Evolutionary conservation across 2,113 vertebrate species (phyloP), one percentile per base, ranked within the genome.

Genomic region (Corythornis vintsioides): DNA sequence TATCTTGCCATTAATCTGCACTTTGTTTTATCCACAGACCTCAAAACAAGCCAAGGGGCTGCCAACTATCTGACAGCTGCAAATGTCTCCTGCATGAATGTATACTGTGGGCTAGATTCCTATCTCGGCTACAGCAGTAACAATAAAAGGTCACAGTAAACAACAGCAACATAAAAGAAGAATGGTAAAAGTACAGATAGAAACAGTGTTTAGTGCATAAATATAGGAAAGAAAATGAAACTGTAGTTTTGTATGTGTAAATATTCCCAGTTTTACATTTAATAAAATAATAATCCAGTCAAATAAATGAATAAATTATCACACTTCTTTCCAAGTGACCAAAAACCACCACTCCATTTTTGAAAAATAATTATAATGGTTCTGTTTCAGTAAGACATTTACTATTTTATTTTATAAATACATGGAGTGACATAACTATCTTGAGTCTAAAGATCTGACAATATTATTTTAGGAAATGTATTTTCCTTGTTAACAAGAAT

Each of bases 1-100:
- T 88, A 92, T 94, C 93, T 90, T 86, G 52, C 64, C 81, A 75
- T 84, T 90, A 89, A 94, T 91, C 94, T 92, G 73, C 65, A 74
- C 47, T 64, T 33, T 1, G 26, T 86, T 92, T 90, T 80, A 90
- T 90, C 89, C 74, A 87, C 65, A 85, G 66, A 73, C 73, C 74
- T 93, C 89, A 89, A 85, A 92, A 83, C 8, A 87, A 91, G 53
- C 11, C 74, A 85, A 69, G 61, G 66, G 91, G 64, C 91, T 93
- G 80, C 38, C 88, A 90, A 10, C 80, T 52, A 21, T 31, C 31
- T 89, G 84, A 82, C 91, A 96, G 91, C 91, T 89, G 94, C 47
- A n/a, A 94, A 82, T 65, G 63, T 56, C 78, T 94, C 50, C 40
- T 79, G 35, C 66, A 28, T 48, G 29, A 75, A 57, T 21, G 31